Percentiles rank a stretch among this genome's conserved stretches.
These are phyloP conservation scores for Ancistrus triradiatus DNA, from an alignment of 2,113 vertebrate genomes.

Conservation along the genomic window DNA sequence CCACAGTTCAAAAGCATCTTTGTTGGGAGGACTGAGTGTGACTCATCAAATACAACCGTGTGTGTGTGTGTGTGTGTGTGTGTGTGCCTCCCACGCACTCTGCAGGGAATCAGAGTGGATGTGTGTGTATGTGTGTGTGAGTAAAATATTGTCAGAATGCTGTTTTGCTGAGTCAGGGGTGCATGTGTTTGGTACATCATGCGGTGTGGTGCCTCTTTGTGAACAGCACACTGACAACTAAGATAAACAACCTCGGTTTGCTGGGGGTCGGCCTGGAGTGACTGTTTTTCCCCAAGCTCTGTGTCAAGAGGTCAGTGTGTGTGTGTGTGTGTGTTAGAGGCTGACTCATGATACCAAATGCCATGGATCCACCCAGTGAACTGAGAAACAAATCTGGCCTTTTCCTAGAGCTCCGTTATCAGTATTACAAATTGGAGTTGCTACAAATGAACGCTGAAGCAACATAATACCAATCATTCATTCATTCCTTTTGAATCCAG, in stretches of 20 bases:
- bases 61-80: slow-evolving; percentile 31
- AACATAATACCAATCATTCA: too few species aligned
- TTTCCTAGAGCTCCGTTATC: slow-evolving; percentile 4
- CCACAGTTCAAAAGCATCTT: slow-evolving; percentile 10
- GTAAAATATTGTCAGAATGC: slow-evolving; percentile 17
- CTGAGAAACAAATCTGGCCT: slow-evolving; percentile 50
- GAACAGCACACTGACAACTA: not conserved
- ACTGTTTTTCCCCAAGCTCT: not conserved
- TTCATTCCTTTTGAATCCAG: too few species aligned
- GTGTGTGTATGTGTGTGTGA: slow-evolving; percentile 20
- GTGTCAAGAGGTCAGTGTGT: slow-evolving; percentile 6
- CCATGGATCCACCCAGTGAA: slow-evolving; percentile 52
- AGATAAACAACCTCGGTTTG: slow-evolving; percentile 4
- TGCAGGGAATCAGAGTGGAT: not conserved
- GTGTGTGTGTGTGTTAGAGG: slow-evolving; percentile 46
- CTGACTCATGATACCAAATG: slow-evolving; percentile 53
- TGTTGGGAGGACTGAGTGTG: slow-evolving; percentile 17
- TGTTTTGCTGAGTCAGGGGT: slow-evolving; percentile 17
- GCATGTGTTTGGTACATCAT: slow-evolving; percentile 5
- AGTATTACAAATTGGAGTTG: too few species aligned
- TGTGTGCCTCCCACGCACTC: slow-evolving; percentile 14
- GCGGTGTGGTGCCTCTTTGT: not conserved
- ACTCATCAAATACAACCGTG: slow-evolving; percentile 28
- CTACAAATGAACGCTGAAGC: too few species aligned
- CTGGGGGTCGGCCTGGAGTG: not conserved